Conservation (phyloP, 2,113 vertebrate species). For the Morone chrysops region DNA sequence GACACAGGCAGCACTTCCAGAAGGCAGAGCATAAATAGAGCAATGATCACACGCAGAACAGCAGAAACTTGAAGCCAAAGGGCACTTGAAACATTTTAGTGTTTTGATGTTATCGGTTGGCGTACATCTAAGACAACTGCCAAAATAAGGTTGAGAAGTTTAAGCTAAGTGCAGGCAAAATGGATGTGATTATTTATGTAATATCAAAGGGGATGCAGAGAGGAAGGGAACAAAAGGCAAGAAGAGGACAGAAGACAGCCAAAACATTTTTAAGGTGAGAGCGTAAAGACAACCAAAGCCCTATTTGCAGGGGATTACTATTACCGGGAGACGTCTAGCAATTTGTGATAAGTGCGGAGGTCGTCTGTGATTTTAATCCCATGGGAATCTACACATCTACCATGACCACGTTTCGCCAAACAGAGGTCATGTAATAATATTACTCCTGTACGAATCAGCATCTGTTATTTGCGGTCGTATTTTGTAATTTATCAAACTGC, state of each 20-base stretch:
- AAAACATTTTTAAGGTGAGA: constrained; percentile 2
- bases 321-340: too few relatives aligned
- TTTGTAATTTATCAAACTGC: too few relatives aligned
- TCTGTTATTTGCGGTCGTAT: too few relatives aligned
- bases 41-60: constrained; percentile 28
- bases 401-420: too few relatives aligned
- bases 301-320: too few relatives aligned
- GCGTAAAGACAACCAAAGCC: neutral
- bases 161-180: constrained; percentile 10
- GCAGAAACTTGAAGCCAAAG: constrained; percentile 34
- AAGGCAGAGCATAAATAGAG: constrained; percentile 44
- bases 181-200: constrained; percentile 32
- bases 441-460: too few relatives aligned
- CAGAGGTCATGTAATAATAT: too few relatives aligned
- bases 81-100: constrained; percentile 33
- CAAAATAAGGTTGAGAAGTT: constrained; percentile 27
- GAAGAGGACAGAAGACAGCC: neutral
- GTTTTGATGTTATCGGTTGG: constrained; percentile 11
- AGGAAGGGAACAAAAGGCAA: neutral
- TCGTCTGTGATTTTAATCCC: too few relatives aligned
- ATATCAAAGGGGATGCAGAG: constrained; percentile 3
- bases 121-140: constrained; percentile 15
- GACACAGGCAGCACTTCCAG: constrained; percentile 28
- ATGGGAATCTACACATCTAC: too few relatives aligned
- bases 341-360: too few relatives aligned